Conservation (phyloP, 2,888 invertebrate genomes). For the Drosophila anomelani region DNA sequence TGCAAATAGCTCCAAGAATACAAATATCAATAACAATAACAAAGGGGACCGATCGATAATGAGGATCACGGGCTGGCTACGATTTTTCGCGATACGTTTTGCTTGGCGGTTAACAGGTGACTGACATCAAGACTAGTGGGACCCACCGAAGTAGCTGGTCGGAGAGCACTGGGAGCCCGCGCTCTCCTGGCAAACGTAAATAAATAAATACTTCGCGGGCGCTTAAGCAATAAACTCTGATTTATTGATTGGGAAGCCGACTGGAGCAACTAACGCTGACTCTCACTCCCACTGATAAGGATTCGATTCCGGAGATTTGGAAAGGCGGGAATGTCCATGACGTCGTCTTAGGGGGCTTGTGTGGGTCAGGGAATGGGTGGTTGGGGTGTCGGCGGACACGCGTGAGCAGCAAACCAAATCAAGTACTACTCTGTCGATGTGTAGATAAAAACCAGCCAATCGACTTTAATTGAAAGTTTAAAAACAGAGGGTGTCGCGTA, state of each 20-base stretch:
- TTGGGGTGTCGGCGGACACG: constrained; percentile 16
- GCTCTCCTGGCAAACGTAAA: constrained; percentile 43
- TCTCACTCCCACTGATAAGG: constrained; percentile 45
- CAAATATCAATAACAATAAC: constrained; percentile 46
- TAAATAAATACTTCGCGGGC: constrained; percentile 60
- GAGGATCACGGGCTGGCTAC: constrained; percentile 22
- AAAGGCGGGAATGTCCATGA: constrained; percentile 21
- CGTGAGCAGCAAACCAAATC: constrained; percentile 17
- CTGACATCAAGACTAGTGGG: constrained; percentile 49
- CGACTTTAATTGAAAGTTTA: constrained; percentile 65
- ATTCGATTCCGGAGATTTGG: constrained; percentile 12
- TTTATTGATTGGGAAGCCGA: constrained; percentile 58
- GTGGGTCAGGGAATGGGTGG: constrained; percentile 16
- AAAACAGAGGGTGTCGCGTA: constrained; percentile 40
- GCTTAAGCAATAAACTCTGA: constrained; percentile 61
- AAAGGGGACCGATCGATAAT: constrained; percentile 61
- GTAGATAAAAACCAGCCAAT: constrained; percentile 54
- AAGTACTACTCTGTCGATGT: constrained; percentile 23
- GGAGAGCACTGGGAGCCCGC: constrained; percentile 12
- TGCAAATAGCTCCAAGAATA: constrained; percentile 26
- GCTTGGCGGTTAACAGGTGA: constrained; percentile 51
- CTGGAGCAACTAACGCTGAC: constrained; percentile 28
- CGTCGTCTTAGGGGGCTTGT: constrained; percentile 24
- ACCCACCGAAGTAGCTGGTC: constrained; percentile 21
- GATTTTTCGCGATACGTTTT: constrained; percentile 52